phyloP scores from a whole-genome alignment of 2,888 invertebrate species.

The Spialia ferax region DNA sequence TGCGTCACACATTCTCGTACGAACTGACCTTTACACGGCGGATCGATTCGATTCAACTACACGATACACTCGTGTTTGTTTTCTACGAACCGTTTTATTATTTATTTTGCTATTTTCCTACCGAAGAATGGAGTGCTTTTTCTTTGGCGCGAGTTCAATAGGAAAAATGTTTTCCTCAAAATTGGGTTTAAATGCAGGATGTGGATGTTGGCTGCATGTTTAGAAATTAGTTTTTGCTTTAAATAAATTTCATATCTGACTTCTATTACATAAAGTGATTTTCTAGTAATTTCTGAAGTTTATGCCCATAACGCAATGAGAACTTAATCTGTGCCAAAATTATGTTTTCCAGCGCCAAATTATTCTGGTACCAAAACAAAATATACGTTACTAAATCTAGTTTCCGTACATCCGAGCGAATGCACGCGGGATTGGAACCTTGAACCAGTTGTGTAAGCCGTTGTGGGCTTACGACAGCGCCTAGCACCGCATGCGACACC shows the following conservation, averaged over 20 bases:
- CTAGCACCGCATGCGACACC: constrained; percentile 77
- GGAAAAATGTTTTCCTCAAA: not conserved
- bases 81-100: constrained; percentile 20
- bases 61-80: constrained; percentile 46
- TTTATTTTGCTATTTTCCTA: constrained; percentile 21
- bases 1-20: constrained; percentile 75
- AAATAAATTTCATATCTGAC: not conserved
- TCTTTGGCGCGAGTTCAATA: constrained; percentile 20
- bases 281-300: not conserved
- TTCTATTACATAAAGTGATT: not conserved
- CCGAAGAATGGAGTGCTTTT: not conserved
- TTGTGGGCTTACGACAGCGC: constrained; percentile 84
- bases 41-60: constrained; percentile 75
- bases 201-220: not conserved
- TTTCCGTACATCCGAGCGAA: constrained; percentile 84
- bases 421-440: constrained; percentile 79
- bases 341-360: not conserved
- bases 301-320: not conserved
- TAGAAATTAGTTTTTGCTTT: not conserved
- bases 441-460: constrained; percentile 85
- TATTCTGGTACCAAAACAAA: not conserved
- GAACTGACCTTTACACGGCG: constrained; percentile 74
- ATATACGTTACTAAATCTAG: constrained; percentile 55
- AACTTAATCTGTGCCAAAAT: not conserved
- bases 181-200: no score